Percentiles rank a stretch among this genome's conserved stretches.
Conservation (phyloP, 2,888 invertebrate genomes). For the Polyommatus iphigenia region DNA sequence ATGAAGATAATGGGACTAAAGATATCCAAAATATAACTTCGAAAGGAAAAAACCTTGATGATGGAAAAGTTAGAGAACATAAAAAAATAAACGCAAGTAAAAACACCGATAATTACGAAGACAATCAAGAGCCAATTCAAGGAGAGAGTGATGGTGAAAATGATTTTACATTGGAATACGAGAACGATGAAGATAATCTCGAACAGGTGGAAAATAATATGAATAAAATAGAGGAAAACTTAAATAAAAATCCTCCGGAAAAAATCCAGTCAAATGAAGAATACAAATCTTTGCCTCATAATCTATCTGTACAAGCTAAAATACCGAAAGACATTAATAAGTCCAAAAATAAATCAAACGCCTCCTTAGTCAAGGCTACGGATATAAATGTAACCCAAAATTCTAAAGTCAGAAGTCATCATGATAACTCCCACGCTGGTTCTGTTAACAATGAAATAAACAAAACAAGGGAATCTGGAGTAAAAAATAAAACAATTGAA, state of each 20-base stretch:
- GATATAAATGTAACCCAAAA: not conserved
- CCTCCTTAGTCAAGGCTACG: not conserved
- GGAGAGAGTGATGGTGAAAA: constrained; percentile 35
- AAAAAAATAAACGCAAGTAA: not conserved
- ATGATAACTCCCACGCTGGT: not conserved
- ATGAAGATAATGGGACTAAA: not conserved
- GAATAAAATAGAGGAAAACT: constrained; percentile 24
- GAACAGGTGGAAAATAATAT: constrained; percentile 34
- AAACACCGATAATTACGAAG: not conserved
- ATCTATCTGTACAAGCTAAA: not conserved
- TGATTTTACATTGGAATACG: constrained; percentile 40
- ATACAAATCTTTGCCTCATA: not conserved
- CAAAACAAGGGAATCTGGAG: not conserved
- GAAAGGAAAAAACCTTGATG: not conserved
- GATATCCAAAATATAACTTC: not conserved
- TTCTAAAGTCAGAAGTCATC: not conserved
- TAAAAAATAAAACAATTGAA: not conserved
- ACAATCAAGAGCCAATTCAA: not conserved
- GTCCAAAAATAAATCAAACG: not conserved
- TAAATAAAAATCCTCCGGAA: not conserved
- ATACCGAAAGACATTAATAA: not conserved
- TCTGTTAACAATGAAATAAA: not conserved
- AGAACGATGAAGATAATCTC: constrained; percentile 37
- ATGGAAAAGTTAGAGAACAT: not conserved
- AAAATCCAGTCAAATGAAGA: not conserved